A percentile compares a stretch with the other conserved stretches of the same genome.
phyloP scores from a whole-genome alignment of 2,113 vertebrate species.

The Coptodon bakossiorum region DNA sequence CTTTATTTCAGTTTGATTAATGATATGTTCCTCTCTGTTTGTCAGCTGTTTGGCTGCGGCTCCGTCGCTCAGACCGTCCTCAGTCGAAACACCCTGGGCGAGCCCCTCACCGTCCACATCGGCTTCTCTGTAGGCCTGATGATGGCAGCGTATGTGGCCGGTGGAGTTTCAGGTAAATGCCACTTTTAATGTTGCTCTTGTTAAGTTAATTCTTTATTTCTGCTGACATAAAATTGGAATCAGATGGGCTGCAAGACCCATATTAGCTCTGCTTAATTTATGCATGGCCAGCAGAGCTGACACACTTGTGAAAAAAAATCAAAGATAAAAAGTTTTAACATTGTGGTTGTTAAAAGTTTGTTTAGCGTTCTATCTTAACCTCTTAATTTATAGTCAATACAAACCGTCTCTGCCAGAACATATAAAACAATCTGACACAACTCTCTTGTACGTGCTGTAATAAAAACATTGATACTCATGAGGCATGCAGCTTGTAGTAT shows the following conservation, averaged over 20 bases:
- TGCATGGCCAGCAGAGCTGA: not conserved
- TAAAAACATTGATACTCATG: not conserved
- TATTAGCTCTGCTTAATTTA: not conserved
- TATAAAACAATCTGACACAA: not conserved
- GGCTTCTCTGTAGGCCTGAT: conserved; percentile 85
- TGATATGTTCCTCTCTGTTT: not conserved
- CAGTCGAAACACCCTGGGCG: conserved; percentile 78
- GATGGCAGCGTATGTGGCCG: conserved; percentile 81
- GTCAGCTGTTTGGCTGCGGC: conserved; percentile 80
- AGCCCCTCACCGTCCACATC: conserved; percentile 74
- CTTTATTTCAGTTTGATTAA: not conserved
- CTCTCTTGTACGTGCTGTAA: not conserved
- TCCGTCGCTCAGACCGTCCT: conserved; percentile 85
- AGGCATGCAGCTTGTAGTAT: not conserved
- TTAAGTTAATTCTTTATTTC: not conserved
- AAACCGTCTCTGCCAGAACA: not conserved
- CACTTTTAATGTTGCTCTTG: not conserved
- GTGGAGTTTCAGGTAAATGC: conserved; percentile 86
- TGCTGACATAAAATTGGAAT: not conserved
- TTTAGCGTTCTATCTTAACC: not conserved
- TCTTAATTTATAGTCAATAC: not conserved
- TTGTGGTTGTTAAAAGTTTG: not conserved
- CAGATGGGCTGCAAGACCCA: not conserved
- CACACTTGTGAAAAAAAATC: not conserved
- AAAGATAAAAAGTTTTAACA: not conserved